phyloP scores from a whole-genome alignment of 2,797 vertebrate genomes.

The Rhinoraja longicauda region DNA sequence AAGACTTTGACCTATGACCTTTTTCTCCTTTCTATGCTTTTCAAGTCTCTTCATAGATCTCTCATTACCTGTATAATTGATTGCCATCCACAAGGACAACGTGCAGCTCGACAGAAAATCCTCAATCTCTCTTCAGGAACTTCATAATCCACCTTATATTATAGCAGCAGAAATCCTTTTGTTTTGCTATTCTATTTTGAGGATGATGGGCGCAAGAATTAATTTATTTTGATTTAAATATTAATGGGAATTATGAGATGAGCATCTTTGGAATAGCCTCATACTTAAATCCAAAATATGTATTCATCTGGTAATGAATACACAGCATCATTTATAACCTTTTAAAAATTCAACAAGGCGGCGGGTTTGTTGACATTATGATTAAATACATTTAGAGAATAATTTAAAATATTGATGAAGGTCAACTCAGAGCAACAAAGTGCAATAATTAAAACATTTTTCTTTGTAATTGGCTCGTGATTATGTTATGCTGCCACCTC shows the following conservation, averaged over 20 bases:
- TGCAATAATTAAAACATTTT: constrained; percentile 39
- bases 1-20: not conserved
- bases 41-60: not conserved
- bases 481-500: not conserved
- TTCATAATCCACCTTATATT: not conserved
- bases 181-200: not conserved
- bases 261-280: constrained; percentile 4
- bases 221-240: constrained; percentile 12
- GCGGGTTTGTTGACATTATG: constrained; percentile 30
- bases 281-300: not conserved
- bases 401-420: constrained; percentile 37
- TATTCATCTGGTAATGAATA: constrained; percentile 21
- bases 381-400: constrained; percentile 26
- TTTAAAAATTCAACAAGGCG: constrained; percentile 34
- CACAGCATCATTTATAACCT: constrained; percentile 25
- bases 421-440: constrained; percentile 27
- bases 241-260: constrained; percentile 27
- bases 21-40: not conserved
- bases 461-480: constrained; percentile 39
- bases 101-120: constrained; percentile 17
- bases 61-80: constrained; percentile 24
- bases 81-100: constrained; percentile 14
- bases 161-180: constrained; percentile 4
- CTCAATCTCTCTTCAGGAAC: not conserved
- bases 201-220: not conserved